A percentile compares a stretch with the other conserved stretches of the same genome.
phyloP scores from a whole-genome alignment of 2,113 vertebrate species.

The Chionodraco myersi region DNA sequence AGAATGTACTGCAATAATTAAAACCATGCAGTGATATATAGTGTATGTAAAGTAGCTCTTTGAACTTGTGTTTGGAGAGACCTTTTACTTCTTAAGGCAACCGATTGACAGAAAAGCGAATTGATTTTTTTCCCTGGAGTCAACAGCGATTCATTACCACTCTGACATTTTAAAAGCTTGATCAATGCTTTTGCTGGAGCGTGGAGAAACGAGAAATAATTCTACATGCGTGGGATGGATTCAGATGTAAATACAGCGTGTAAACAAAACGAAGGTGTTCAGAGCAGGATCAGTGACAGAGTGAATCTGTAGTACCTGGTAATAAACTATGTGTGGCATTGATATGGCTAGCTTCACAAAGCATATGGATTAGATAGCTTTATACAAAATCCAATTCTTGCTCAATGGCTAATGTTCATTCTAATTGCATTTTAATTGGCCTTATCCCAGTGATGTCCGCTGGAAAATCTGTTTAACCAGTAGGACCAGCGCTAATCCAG shows the following conservation, averaged over 20 bases:
- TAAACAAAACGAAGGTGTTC: conserved; percentile 35
- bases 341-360: conserved; percentile 11
- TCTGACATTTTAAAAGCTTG: conserved; percentile 54
- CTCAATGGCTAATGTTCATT: conserved; percentile 20
- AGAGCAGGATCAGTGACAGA: conserved; percentile 8
- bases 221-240: conserved; percentile 35
- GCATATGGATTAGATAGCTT: conserved; percentile 28
- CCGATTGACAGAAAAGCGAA: conserved; percentile 7
- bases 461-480: conserved; percentile 37
- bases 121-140: conserved; percentile 17
- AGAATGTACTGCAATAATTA: neutral
- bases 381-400: conserved; percentile 34
- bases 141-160: conserved; percentile 33
- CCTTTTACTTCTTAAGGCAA: neutral
- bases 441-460: conserved; percentile 9
- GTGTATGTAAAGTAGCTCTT: neutral
- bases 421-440: conserved; percentile 52
- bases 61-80: neutral
- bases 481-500: conserved; percentile 43
- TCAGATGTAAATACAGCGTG: conserved; percentile 20
- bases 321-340: conserved; percentile 3
- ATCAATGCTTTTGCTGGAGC: conserved; percentile 27
- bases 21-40: neutral
- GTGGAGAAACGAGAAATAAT: conserved; percentile 4
- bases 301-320: neutral